Evolutionary conservation across 2,888 invertebrate species (phyloP).

Genomic region (Cephus pygmeus): DNA sequence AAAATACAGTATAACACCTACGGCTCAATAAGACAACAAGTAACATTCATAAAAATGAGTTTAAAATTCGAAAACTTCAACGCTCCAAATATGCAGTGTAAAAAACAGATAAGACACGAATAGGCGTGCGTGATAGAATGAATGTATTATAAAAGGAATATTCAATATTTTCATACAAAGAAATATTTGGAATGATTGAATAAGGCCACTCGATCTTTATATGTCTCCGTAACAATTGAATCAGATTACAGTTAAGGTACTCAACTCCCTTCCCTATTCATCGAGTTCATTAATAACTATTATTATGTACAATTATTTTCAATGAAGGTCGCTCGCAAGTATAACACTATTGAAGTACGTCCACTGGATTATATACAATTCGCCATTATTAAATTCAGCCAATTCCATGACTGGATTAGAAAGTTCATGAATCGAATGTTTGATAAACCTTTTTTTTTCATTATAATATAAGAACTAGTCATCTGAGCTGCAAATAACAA

Average conservation of each 20-base stretch:
- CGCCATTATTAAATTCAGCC: conserved; percentile 5
- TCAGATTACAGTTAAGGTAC: conserved; percentile 11
- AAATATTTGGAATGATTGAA: conserved; percentile 33
- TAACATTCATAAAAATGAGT: conserved; percentile 56
- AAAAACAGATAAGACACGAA: conserved; percentile 38
- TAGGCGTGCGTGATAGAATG: conserved; percentile 28
- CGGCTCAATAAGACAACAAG: conserved; percentile 53
- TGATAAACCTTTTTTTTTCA: background rate
- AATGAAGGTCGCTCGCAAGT: conserved; percentile 43
- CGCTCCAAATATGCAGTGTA: conserved; percentile 53
- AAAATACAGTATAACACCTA: conserved; percentile 43
- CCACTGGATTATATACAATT: conserved; percentile 50
- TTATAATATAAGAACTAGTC: conserved; percentile 1
- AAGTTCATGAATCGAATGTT: background rate
- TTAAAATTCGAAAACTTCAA: conserved; percentile 65
- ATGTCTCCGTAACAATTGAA: conserved; percentile 7
- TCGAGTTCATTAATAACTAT: conserved; percentile 30
- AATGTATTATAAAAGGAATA: conserved; percentile 33
- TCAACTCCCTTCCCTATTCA: conserved; percentile 8
- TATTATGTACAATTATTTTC: conserved; percentile 46
- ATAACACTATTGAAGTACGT: conserved; percentile 44
- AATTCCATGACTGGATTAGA: background rate
- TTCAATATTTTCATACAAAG: conserved; percentile 3
- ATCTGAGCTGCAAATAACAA: background rate
- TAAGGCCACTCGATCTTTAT: conserved; percentile 34